Evolutionary conservation across 2,888 invertebrate genomes (phyloP).

Genomic region (Halictus ligatus): DNA sequence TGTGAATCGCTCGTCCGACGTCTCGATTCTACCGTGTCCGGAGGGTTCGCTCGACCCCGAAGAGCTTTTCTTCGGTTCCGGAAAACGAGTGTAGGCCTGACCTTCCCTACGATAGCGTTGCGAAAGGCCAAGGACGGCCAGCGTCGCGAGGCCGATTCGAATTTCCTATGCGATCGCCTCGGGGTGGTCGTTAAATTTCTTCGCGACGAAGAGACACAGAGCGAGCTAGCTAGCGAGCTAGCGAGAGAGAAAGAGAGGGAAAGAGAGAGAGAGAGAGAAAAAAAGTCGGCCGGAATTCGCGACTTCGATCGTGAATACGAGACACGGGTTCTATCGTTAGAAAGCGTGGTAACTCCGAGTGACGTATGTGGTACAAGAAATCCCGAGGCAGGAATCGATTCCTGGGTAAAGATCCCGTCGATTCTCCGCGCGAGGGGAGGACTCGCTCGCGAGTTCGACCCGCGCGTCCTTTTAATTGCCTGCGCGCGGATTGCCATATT

Average conservation of each 20-base stretch:
- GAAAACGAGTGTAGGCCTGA: constrained; percentile 64
- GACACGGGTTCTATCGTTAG: constrained; percentile 70
- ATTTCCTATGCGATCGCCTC: constrained; percentile 4
- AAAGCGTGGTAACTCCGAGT: constrained; percentile 72
- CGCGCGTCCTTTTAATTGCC: background rate
- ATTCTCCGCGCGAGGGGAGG: background rate
- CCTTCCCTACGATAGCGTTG: constrained; percentile 50
- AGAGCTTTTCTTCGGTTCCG: constrained; percentile 38
- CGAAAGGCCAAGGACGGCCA: constrained; percentile 55
- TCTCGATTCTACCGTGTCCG: no score
- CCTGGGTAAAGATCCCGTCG: constrained; percentile 56
- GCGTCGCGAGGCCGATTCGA: constrained; percentile 3
- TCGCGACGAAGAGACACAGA: no score
- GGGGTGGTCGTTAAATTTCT: background rate
- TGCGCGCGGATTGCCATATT: constrained; percentile 10
- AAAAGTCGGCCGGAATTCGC: constrained; percentile 57
- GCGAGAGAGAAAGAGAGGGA: background rate
- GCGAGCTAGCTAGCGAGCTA: background rate
- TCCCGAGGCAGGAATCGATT: constrained; percentile 60
- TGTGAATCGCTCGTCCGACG: no score
- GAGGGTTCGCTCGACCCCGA: background rate
- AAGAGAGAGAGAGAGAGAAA: background rate
- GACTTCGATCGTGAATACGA: constrained; percentile 62
- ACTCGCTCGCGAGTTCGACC: background rate
- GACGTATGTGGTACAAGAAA: constrained; percentile 71